Evolutionary conservation across 2,797 vertebrate genomes (phyloP).

Genomic region (Periophthalmus magnuspinnatus): DNA sequence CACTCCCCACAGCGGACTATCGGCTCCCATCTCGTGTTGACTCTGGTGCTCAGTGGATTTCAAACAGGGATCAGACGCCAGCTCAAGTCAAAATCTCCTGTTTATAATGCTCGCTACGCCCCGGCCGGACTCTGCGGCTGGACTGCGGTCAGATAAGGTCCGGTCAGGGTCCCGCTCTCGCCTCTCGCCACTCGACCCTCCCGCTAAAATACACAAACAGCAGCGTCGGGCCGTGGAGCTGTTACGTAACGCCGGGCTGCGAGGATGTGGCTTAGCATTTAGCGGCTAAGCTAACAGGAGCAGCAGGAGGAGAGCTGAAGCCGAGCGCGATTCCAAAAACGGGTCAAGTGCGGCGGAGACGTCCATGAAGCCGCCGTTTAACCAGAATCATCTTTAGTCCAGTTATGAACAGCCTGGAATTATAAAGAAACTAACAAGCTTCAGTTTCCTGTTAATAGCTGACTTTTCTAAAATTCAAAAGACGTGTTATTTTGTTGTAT

Average conservation of each 20-base stretch:
- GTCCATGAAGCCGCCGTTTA: neutral
- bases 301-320: constrained; percentile 20
- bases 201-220: constrained; percentile 56
- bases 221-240: constrained; percentile 21
- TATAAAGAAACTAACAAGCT: too few species aligned
- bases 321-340: constrained; percentile 45
- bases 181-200: constrained; percentile 46
- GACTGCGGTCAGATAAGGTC: constrained; percentile 55
- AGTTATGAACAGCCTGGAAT: too few species aligned
- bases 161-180: constrained; percentile 18
- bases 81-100: constrained; percentile 66
- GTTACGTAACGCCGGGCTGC: constrained; percentile 30
- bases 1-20: constrained; percentile 59
- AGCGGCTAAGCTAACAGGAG: constrained; percentile 14
- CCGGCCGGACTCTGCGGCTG: constrained; percentile 26
- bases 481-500: too few species aligned
- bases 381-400: too few species aligned
- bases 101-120: constrained; percentile 63
- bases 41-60: constrained; percentile 66
- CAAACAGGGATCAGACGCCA: constrained; percentile 67
- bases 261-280: constrained; percentile 32
- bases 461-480: too few species aligned
- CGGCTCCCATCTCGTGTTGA: constrained; percentile 65
- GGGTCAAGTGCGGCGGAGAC: constrained; percentile 30
- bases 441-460: too few species aligned